Evolutionary conservation across 2,113 vertebrate species (phyloP), one percentile per base, ranked within the genome.

Genomic region (Eretmochelys imbricata): DNA sequence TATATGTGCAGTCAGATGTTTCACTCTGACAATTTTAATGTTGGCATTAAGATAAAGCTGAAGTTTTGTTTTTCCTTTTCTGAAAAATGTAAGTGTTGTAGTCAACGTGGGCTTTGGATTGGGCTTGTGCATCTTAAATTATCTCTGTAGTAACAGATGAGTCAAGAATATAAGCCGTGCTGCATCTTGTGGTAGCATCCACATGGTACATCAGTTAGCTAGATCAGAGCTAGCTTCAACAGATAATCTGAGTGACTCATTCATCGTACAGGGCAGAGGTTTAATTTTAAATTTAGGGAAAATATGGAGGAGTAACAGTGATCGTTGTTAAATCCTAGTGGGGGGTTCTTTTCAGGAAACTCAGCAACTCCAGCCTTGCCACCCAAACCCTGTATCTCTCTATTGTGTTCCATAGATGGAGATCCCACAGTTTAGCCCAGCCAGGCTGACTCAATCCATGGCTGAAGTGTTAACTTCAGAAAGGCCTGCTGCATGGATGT

Each of bases 211-310:
- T 12, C n/a, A 53, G 19, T 31, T 53, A 11, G 4, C 2, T 38
- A 27, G 85, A 20, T 75, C 72, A 0, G 38, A 38, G 49, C 79
- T 2, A 2, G 25, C 80, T 88, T 59, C 83, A 35, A 0, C 62
- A 93, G 87, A 94, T 82, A 95, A 92, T 90, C 87, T 84, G 78
- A 3, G 84, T 59, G 84, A 91, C 81, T 82, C 90, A 81, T 50
- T 82, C 90, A 81, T 54, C 53, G 1, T 9, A 11, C 91, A 20
- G 83, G 90, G 65, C 78, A 54, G 57, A 82, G 46, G 1, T 54
- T 49, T 65, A 1, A 22, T 0, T 59, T 88, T 55, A 17, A 87
- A 85, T 35, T 2, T 2, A 65, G 46, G 54, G 78, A 20, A 38
- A 89, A 29, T 0, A 6, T n/a, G 75, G 49, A 0, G 35, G 72